Evolutionary conservation across 2,113 vertebrate genomes (phyloP).

Genomic region (Addax nasomaculatus): DNA sequence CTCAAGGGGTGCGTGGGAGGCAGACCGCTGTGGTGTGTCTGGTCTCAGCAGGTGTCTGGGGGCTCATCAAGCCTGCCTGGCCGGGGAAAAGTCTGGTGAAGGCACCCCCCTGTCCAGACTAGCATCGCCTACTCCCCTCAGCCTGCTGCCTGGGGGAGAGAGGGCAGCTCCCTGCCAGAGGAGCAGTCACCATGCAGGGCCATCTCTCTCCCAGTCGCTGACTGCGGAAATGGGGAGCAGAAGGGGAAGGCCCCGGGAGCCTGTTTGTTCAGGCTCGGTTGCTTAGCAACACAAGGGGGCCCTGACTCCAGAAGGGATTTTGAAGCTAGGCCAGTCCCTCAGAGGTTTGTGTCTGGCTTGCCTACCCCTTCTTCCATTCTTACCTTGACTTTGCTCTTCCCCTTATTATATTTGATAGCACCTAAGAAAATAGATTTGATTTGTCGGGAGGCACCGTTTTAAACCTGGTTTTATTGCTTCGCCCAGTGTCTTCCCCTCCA

Average conservation of each 20-base stretch:
- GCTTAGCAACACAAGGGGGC: slow-evolving; percentile 65
- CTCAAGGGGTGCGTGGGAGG: neutral
- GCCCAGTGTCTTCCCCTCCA: neutral
- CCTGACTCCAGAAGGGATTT: slow-evolving; percentile 40
- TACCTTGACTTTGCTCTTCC: slow-evolving; percentile 21
- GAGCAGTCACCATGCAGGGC: neutral
- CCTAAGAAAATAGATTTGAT: slow-evolving; percentile 43
- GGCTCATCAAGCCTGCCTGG: neutral
- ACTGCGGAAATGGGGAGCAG: slow-evolving; percentile 46
- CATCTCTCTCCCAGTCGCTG: slow-evolving; percentile 7
- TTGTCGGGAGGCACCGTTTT: slow-evolving; percentile 42
- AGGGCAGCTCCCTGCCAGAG: neutral
- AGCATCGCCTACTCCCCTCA: neutral
- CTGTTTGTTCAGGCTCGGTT: slow-evolving; percentile 57
- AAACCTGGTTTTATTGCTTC: neutral
- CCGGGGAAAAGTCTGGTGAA: neutral
- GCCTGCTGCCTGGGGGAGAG: neutral
- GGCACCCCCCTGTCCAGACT: neutral
- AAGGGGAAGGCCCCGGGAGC: slow-evolving; percentile 46
- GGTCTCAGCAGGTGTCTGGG: neutral
- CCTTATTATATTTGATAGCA: neutral
- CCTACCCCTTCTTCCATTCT: neutral
- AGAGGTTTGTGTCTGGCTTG: neutral
- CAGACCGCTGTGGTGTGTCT: neutral
- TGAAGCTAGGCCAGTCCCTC: slow-evolving; percentile 21